These are phyloP conservation scores for Scelioninae gen. 2 DNA, from an alignment of 2,888 invertebrate genomes.

Conservation along the genomic window DNA sequence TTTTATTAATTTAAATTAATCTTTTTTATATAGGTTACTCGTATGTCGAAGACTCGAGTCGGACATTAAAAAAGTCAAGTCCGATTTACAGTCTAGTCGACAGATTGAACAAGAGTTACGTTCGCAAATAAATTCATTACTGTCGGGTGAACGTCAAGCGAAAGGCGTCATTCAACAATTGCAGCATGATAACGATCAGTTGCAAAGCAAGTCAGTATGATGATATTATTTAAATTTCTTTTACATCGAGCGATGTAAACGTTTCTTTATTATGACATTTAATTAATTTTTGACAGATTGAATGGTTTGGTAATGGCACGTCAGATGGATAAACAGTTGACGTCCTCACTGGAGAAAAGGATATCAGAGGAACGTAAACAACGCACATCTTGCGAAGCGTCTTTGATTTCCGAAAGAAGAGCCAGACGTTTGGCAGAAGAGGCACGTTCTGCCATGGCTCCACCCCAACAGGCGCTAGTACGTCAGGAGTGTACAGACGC, in stretches of 20 bases:
- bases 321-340: constrained; percentile 86
- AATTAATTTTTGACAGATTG: too few relatives aligned
- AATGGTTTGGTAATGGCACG: constrained; percentile 85
- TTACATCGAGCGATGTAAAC: too few relatives aligned
- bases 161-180: constrained; percentile 85
- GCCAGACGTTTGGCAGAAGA: constrained; percentile 80
- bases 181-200: constrained; percentile 90
- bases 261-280: too few relatives aligned
- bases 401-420: constrained; percentile 84
- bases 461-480: constrained; percentile 72
- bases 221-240: background rate
- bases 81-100: constrained; percentile 85
- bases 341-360: constrained; percentile 86
- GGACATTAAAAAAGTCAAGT: constrained; percentile 83
- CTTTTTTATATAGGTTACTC: constrained; percentile 67
- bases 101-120: constrained; percentile 84
- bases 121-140: constrained; percentile 81
- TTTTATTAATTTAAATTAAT: too few relatives aligned
- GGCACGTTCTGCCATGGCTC: constrained; percentile 71
- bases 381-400: constrained; percentile 84
- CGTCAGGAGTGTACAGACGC: constrained; percentile 81
- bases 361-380: constrained; percentile 90
- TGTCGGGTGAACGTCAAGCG: constrained; percentile 81
- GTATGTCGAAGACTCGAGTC: constrained; percentile 80
- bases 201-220: constrained; percentile 86